phyloP scores from a whole-genome alignment of 2,113 vertebrate genomes.

The Dipodomys stephensi region DNA sequence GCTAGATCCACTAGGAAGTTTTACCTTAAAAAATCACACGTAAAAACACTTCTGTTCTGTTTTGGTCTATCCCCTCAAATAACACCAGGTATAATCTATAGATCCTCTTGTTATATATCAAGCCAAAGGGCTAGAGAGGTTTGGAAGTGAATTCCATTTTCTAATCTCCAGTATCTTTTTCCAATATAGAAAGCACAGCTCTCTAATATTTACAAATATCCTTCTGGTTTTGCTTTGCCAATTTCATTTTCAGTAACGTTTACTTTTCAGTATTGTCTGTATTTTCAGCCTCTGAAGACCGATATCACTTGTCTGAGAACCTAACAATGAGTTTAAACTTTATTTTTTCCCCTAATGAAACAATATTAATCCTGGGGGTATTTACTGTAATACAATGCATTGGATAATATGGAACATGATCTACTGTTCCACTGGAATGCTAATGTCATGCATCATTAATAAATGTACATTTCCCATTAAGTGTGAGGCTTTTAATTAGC shows the following conservation, averaged over 20 bases:
- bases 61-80: slow-evolving; percentile 37
- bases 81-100: slow-evolving; percentile 22
- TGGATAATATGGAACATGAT: slow-evolving; percentile 68
- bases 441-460: slow-evolving; percentile 78
- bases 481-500: slow-evolving; percentile 78
- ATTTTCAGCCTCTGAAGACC: slow-evolving; percentile 45
- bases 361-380: slow-evolving; percentile 69
- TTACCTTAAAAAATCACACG: slow-evolving; percentile 56
- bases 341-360: slow-evolving; percentile 63
- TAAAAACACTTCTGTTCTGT: slow-evolving; percentile 28
- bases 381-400: slow-evolving; percentile 65
- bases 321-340: slow-evolving; percentile 65
- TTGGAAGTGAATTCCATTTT: slow-evolving; percentile 47
- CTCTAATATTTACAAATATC: slow-evolving; percentile 62
- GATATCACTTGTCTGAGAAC: slow-evolving; percentile 65
- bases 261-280: slow-evolving; percentile 39
- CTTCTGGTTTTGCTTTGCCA: slow-evolving; percentile 50
- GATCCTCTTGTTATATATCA: neutral
- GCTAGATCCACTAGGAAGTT: slow-evolving; percentile 36
- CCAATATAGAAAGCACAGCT: slow-evolving; percentile 30
- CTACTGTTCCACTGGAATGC: slow-evolving; percentile 65
- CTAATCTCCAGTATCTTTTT: slow-evolving; percentile 27
- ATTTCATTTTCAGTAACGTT: slow-evolving; percentile 43
- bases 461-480: slow-evolving; percentile 76
- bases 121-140: slow-evolving; percentile 8